Percentiles rank a stretch among this genome's conserved stretches.
Conservation (phyloP, 2,888 invertebrate genomes). For the Microplitis deprimator region DNA sequence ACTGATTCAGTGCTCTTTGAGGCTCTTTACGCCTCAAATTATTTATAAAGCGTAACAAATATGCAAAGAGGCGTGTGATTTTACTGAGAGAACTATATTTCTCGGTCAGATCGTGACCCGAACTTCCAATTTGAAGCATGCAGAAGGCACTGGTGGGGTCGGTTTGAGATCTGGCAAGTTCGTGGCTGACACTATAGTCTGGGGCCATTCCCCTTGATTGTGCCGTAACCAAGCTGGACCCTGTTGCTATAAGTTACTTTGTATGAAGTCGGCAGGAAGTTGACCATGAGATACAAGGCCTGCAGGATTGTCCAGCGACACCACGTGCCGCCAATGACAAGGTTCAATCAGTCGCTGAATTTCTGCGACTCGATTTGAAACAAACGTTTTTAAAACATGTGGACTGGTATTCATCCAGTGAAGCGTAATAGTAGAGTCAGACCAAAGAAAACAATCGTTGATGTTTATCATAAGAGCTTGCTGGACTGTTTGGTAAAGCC, state of each 20-base stretch:
- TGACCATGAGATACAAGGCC: conserved; percentile 47
- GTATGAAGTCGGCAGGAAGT: conserved; percentile 12
- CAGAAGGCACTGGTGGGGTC: neutral
- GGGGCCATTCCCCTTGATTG: neutral
- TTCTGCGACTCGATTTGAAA: neutral
- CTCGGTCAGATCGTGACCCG: no score
- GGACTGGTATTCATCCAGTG: conserved; percentile 33
- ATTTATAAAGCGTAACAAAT: no score
- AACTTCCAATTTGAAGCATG: neutral
- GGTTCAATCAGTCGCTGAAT: neutral
- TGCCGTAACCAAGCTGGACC: conserved; percentile 19
- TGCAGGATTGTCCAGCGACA: conserved; percentile 45
- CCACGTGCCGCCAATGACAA: neutral
- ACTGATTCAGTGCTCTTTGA: conserved; percentile 1
- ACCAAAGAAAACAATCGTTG: neutral
- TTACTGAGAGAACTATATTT: no score
- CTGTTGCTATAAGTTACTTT: conserved; percentile 5
- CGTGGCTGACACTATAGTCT: no score
- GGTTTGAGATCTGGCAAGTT: no score
- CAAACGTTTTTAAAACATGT: conserved; percentile 17
- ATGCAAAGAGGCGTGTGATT: no score
- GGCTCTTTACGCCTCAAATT: neutral
- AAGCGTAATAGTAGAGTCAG: neutral
- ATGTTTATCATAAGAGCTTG: neutral
- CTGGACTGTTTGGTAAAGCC: conserved; percentile 9